Percentiles rank a stretch among this genome's conserved stretches.
Conservation (phyloP, 2,113 vertebrate species). For the Nothocercus julius region DNA sequence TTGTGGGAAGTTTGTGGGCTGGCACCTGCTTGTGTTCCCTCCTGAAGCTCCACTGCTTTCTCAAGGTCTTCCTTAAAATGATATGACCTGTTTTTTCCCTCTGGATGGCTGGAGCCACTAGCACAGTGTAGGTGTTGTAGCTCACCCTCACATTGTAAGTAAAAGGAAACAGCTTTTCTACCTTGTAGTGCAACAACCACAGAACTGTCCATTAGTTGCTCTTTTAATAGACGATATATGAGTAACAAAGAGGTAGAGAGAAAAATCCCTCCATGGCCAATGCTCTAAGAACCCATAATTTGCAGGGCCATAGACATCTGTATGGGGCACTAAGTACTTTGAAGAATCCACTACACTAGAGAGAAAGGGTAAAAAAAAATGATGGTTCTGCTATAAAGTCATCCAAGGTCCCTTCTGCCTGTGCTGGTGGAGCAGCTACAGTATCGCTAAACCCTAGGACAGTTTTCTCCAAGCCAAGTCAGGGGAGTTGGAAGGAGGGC, state of each 20-base stretch:
- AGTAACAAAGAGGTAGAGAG: neutral
- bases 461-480: neutral
- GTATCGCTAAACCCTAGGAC: neutral
- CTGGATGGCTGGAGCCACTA: neutral
- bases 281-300: neutral
- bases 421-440: neutral
- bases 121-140: neutral
- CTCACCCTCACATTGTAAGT: neutral
- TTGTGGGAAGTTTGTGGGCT: neutral
- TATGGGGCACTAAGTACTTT: neutral
- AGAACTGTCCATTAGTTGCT: neutral
- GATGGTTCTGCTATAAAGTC: neutral
- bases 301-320: neutral
- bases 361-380: neutral
- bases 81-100: fast-evolving
- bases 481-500: neutral
- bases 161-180: neutral
- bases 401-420: neutral
- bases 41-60: neutral
- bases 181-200: neutral
- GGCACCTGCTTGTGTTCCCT: neutral
- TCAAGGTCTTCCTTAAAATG: neutral
- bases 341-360: neutral
- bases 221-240: neutral
- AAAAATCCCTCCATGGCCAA: neutral